phyloP scores from a whole-genome alignment of 64 coral and sea anemone genomes.

The Trachythela sp. region DNA sequence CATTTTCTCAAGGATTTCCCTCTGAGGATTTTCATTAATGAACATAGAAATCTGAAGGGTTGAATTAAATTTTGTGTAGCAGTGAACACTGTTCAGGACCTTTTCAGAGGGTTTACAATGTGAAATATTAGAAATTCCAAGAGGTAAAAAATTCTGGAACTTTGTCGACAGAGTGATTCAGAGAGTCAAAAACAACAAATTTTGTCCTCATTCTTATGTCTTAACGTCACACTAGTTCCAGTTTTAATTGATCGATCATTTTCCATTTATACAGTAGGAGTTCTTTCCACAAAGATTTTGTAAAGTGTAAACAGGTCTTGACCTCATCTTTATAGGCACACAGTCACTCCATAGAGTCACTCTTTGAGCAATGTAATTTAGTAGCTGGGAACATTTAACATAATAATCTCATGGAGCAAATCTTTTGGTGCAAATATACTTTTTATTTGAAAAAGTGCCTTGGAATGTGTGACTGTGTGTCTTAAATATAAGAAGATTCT shows the following conservation, averaged over 20 bases:
- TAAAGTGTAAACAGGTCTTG: background rate
- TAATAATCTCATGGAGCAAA: background rate
- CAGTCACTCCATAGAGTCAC: background rate
- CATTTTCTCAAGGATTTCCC: background rate
- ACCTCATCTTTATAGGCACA: background rate
- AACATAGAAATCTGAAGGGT: no score
- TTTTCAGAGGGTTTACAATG: background rate
- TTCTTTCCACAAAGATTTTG: background rate
- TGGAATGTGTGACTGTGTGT: background rate
- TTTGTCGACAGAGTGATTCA: background rate
- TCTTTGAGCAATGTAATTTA: background rate
- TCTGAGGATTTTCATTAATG: background rate
- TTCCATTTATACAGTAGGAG: background rate
- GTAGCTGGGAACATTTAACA: no score
- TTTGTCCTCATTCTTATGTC: background rate
- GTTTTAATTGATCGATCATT: background rate
- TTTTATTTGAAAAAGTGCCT: background rate
- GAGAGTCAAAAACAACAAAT: background rate
- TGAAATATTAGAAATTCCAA: background rate
- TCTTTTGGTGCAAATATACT: background rate
- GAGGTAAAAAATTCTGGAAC: background rate
- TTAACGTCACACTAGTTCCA: background rate
- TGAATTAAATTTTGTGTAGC: background rate
- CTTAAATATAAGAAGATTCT: no score
- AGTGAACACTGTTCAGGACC: background rate